phyloP scores from a whole-genome alignment of 2,797 vertebrate species.

The Crenichthys baileyi region DNA sequence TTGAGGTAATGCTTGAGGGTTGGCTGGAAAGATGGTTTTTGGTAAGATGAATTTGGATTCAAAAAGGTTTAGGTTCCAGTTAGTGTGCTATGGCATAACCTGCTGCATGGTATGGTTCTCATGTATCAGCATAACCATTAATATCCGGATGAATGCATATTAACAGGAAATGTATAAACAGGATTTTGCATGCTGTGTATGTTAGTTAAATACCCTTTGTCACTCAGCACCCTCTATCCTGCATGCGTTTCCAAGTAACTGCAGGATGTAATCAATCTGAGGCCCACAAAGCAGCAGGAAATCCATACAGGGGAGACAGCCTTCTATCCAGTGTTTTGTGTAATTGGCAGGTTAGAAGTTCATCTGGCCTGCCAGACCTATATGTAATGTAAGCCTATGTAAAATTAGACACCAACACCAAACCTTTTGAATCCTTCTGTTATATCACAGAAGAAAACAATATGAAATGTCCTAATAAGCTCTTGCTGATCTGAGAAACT shows the following conservation, averaged over 20 bases:
- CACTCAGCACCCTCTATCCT: conserved; percentile 46
- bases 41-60: conserved; percentile 13
- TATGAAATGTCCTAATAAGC: conserved; percentile 15
- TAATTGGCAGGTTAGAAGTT: conserved; percentile 70
- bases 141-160: conserved; percentile 20
- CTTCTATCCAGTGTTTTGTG: conserved; percentile 37
- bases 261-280: conserved; percentile 66
- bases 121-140: conserved; percentile 27
- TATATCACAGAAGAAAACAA: conserved; percentile 21
- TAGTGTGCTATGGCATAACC: conserved; percentile 18
- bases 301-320: conserved; percentile 66
- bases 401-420: conserved; percentile 19
- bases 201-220: conserved; percentile 50
- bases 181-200: conserved; percentile 14
- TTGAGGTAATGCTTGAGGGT: conserved; percentile 23
- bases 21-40: conserved; percentile 28
- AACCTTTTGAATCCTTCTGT: conserved; percentile 28
- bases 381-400: conserved; percentile 29
- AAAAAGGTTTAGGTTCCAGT: conserved; percentile 36
- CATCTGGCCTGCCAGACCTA: conserved; percentile 43
- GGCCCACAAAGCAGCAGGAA: conserved; percentile 54
- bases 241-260: conserved; percentile 53
- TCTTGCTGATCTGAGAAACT: conserved; percentile 30
- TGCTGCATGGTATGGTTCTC: not conserved
- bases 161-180: not conserved